phyloP scores from a whole-genome alignment of 2,797 vertebrate genomes.

The Botia kubotai region DNA sequence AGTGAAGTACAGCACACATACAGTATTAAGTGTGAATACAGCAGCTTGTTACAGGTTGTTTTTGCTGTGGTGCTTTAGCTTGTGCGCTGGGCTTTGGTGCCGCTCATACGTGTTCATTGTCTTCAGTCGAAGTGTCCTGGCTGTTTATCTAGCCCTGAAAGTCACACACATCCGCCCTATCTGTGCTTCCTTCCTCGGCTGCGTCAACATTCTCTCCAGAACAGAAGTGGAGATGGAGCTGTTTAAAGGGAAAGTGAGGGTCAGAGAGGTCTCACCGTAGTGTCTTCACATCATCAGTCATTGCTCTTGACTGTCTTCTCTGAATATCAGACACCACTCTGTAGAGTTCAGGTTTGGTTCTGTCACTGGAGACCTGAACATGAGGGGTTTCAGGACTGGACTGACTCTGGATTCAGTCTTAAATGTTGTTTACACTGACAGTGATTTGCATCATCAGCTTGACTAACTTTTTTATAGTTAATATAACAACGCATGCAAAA shows the following conservation, averaged over 20 bases:
- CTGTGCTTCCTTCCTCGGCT: constrained; percentile 60
- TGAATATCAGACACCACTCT: no score
- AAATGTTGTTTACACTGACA: no score
- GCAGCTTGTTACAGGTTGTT: no score
- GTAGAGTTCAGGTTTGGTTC: no score
- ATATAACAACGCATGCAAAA: no score
- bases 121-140: constrained; percentile 32
- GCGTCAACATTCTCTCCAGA: constrained; percentile 56
- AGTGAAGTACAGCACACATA: constrained; percentile 46
- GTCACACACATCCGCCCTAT: constrained; percentile 59
- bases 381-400: no score
- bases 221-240: constrained; percentile 23
- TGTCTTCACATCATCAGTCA: background rate
- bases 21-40: background rate
- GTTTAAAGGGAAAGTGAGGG: background rate
- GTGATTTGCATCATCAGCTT: no score
- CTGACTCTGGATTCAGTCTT: no score
- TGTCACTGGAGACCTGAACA: no score
- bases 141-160: constrained; percentile 59
- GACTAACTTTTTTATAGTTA: no score
- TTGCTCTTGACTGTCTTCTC: no score
- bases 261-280: background rate
- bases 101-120: constrained; percentile 53
- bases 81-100: background rate
- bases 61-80: background rate